Conservation (phyloP, 2,797 vertebrate species). For the Harpagifer antarcticus region DNA sequence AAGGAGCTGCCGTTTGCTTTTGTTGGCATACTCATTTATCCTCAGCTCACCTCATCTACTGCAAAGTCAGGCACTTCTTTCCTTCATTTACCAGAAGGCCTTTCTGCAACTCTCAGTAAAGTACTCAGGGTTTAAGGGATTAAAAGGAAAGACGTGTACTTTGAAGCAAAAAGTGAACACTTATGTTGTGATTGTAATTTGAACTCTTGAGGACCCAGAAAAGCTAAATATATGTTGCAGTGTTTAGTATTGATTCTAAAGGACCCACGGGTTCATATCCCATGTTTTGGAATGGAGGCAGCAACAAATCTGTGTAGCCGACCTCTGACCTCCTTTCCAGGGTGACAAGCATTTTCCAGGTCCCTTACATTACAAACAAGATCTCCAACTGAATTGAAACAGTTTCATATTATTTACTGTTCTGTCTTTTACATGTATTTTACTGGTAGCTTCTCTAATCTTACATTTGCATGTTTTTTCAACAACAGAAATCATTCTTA, state of each 20-base stretch:
- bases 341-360: not conserved
- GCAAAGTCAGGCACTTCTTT: not conserved
- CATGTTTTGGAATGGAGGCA: not conserved
- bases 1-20: conserved; percentile 16
- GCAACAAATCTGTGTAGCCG: not conserved
- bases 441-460: no score
- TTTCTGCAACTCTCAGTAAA: not conserved
- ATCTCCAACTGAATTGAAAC: not conserved
- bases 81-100: conserved; percentile 5
- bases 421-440: no score
- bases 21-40: conserved; percentile 2
- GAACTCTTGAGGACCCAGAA: not conserved
- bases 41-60: not conserved
- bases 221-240: not conserved
- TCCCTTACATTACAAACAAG: not conserved
- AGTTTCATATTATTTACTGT: not conserved
- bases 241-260: not conserved
- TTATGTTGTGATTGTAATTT: not conserved
- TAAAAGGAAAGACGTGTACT: not conserved
- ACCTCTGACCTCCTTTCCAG: not conserved
- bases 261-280: not conserved
- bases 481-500: no score
- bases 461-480: no score
- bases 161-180: not conserved
- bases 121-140: not conserved